Conservation (phyloP, 2,113 vertebrate species). For the Cepphus grylle region DNA sequence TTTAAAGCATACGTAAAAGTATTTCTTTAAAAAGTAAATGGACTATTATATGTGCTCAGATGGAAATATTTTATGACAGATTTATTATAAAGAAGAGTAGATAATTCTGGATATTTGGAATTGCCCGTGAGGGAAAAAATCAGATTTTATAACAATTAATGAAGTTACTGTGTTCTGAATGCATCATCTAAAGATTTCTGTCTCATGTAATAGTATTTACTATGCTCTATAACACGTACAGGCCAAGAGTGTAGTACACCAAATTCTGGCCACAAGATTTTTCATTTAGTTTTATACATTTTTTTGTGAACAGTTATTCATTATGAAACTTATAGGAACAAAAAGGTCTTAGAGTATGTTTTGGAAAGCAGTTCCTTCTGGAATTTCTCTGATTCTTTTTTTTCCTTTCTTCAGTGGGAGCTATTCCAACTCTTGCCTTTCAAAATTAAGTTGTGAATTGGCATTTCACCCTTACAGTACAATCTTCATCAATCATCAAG, state of each 20-base stretch:
- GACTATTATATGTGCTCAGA: background rate
- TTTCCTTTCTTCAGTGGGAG: background rate
- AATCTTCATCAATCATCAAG: background rate
- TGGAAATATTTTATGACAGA: background rate
- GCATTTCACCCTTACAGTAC: background rate
- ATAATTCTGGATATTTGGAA: background rate
- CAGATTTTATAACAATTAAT: background rate
- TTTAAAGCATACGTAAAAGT: background rate
- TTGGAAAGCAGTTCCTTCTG: background rate
- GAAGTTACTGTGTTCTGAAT: background rate
- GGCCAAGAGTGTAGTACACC: background rate
- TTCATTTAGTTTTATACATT: background rate
- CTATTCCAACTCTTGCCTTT: background rate
- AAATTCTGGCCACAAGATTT: background rate
- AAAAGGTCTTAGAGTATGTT: background rate
- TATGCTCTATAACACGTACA: background rate
- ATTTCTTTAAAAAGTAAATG: background rate
- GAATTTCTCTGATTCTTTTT: background rate
- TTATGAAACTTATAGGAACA: background rate
- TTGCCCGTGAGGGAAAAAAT: background rate
- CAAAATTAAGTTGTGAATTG: background rate
- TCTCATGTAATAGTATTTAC: background rate
- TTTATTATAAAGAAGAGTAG: background rate
- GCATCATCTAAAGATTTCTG: background rate
- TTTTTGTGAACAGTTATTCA: background rate